These are phyloP conservation scores for Etheostoma cragini DNA, from an alignment of 2,113 vertebrate species.

Conservation along the genomic window DNA sequence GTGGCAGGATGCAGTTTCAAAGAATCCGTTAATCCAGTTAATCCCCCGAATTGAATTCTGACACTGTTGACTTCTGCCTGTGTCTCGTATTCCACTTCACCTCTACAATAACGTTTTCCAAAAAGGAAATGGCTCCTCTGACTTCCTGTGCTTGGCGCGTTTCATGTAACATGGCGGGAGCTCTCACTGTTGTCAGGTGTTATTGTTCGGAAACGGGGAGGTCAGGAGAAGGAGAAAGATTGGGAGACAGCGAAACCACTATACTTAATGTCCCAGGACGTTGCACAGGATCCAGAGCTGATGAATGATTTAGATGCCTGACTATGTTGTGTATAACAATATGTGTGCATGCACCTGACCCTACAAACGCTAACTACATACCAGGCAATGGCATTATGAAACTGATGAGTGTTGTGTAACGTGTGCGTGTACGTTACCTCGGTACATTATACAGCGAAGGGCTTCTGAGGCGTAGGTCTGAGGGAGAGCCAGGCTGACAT, in stretches of 20 bases:
- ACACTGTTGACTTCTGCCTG: neutral
- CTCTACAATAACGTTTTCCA: slow-evolving; percentile 14
- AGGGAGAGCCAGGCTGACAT: slow-evolving; percentile 83
- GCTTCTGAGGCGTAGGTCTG: slow-evolving; percentile 86
- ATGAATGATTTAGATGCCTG: slow-evolving; percentile 62
- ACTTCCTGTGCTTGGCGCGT: slow-evolving; percentile 54
- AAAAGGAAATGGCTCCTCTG: slow-evolving; percentile 42
- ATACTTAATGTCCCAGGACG: slow-evolving; percentile 34
- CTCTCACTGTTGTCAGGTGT: neutral
- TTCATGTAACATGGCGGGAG: slow-evolving; percentile 36
- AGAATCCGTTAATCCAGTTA: neutral
- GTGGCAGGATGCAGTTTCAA: neutral
- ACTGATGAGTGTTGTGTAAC: slow-evolving; percentile 36
- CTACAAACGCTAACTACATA: neutral
- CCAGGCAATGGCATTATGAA: slow-evolving; percentile 1
- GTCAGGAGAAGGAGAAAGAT: slow-evolving; percentile 32
- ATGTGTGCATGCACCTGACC: neutral
- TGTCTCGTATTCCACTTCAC: neutral
- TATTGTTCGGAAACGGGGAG: slow-evolving; percentile 34
- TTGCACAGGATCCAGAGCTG: slow-evolving; percentile 40
- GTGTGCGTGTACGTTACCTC: slow-evolving; percentile 76
- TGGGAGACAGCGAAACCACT: slow-evolving; percentile 27
- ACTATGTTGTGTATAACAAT: neutral
- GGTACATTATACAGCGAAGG: slow-evolving; percentile 86
- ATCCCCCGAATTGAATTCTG: slow-evolving; percentile 9